phyloP scores from a whole-genome alignment of 2,888 invertebrate species.

The Yponomeuta evonymella region DNA sequence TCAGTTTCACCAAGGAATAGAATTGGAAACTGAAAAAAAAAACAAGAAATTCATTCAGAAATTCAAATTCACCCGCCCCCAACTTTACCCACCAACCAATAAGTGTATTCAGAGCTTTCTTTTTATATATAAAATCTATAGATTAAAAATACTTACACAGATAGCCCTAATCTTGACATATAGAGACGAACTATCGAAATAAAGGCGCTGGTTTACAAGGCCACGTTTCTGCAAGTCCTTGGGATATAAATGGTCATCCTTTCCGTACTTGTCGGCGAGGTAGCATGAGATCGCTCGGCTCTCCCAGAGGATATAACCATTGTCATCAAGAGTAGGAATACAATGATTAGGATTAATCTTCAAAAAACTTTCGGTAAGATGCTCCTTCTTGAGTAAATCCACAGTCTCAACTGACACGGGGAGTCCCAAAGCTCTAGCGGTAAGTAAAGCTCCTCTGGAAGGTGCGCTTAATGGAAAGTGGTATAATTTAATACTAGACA shows the following conservation, averaged over 20 bases:
- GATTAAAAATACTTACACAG: constrained; percentile 61
- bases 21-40: constrained; percentile 74
- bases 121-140: background rate
- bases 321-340: constrained; percentile 81
- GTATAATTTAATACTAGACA: constrained; percentile 62
- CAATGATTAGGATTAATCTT: constrained; percentile 81
- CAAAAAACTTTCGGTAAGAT: constrained; percentile 71
- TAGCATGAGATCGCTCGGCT: constrained; percentile 80
- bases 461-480: constrained; percentile 79
- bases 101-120: too few relatives aligned
- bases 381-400: constrained; percentile 76
- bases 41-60: background rate
- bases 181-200: constrained; percentile 78
- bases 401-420: constrained; percentile 67
- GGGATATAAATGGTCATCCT: constrained; percentile 78
- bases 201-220: constrained; percentile 77
- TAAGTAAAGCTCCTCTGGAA: constrained; percentile 77
- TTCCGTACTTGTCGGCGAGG: constrained; percentile 77
- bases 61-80: too few relatives aligned
- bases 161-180: constrained; percentile 79
- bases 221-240: constrained; percentile 74
- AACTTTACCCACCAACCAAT: too few relatives aligned
- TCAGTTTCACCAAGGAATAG: constrained; percentile 75
- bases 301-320: constrained; percentile 81
- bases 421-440: constrained; percentile 74